These are phyloP conservation scores for Chorisops tibialis DNA, from an alignment of 2,888 invertebrate species.

Conservation along the genomic window DNA sequence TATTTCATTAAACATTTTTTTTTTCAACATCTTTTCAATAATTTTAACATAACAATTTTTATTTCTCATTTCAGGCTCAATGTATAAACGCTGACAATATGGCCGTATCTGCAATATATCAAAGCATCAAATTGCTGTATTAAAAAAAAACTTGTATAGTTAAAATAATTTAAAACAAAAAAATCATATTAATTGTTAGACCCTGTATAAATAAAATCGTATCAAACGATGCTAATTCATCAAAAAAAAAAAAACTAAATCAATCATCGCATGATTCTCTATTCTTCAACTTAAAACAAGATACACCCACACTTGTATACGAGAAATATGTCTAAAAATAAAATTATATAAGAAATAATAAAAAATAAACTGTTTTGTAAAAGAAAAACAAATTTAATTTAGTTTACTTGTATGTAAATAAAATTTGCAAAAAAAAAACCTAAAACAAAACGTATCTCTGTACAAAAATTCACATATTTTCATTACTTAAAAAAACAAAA, in stretches of 20 bases:
- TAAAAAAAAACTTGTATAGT: too few relatives aligned
- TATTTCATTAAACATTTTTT: too few relatives aligned
- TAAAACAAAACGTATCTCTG: background rate
- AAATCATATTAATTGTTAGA: background rate
- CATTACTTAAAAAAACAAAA: background rate
- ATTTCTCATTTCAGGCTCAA: slow-evolving; percentile 7
- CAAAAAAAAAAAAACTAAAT: too few relatives aligned
- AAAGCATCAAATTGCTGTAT: background rate
- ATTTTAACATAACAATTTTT: background rate
- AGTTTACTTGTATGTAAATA: background rate
- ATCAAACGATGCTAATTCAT: too few relatives aligned
- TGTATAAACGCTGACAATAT: slow-evolving; percentile 19
- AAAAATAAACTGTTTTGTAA: background rate
- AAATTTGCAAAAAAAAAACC: background rate
- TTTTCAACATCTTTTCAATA: too few relatives aligned
- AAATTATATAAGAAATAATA: background rate
- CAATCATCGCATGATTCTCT: too few relatives aligned
- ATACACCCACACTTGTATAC: slow-evolving; percentile 16
- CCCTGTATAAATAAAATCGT: background rate
- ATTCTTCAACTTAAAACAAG: background rate
- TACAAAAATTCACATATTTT: slow-evolving; percentile 1
- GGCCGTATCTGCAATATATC: slow-evolving; percentile 10
- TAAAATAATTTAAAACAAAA: background rate
- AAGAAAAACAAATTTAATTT: background rate
- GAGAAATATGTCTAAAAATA: slow-evolving; percentile 11